These are phyloP conservation scores for Calyptommatus sinebrachiatus DNA, from an alignment of 2,113 vertebrate genomes.

Conservation along the genomic window DNA sequence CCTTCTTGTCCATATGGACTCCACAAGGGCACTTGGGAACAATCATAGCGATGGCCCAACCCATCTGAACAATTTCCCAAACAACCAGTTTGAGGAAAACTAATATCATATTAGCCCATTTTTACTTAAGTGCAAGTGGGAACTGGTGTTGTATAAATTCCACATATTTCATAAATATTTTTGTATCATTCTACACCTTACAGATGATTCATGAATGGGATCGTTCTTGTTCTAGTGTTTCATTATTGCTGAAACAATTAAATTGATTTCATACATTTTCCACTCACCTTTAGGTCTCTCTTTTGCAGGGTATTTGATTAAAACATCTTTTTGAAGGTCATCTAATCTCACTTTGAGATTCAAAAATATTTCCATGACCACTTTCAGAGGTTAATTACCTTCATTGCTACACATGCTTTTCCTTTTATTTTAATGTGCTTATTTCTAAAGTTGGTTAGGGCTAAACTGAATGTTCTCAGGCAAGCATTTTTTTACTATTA, in stretches of 20 bases:
- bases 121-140: too few species aligned
- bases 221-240: background rate
- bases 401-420: constrained; percentile 4
- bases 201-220: background rate
- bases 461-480: background rate
- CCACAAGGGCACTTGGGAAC: too few species aligned
- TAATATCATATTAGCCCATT: too few species aligned
- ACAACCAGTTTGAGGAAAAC: too few species aligned
- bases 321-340: constrained; percentile 15
- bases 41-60: too few species aligned
- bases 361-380: constrained; percentile 3
- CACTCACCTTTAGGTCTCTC: background rate
- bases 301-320: constrained; percentile 1
- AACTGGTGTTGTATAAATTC: too few species aligned
- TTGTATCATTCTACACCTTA: too few species aligned
- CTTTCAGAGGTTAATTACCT: constrained; percentile 25
- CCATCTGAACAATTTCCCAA: too few species aligned
- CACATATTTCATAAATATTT: too few species aligned
- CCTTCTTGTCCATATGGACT: too few species aligned
- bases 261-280: background rate
- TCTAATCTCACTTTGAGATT: constrained; percentile 11
- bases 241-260: background rate
- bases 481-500: background rate
- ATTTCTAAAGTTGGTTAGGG: constrained; percentile 1
- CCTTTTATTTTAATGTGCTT: constrained; percentile 5